Evolutionary conservation across 1,140 invertebrate species (phyloP), one percentile per base, ranked within the genome.

Genomic region (Asbolus verrucosus): DNA sequence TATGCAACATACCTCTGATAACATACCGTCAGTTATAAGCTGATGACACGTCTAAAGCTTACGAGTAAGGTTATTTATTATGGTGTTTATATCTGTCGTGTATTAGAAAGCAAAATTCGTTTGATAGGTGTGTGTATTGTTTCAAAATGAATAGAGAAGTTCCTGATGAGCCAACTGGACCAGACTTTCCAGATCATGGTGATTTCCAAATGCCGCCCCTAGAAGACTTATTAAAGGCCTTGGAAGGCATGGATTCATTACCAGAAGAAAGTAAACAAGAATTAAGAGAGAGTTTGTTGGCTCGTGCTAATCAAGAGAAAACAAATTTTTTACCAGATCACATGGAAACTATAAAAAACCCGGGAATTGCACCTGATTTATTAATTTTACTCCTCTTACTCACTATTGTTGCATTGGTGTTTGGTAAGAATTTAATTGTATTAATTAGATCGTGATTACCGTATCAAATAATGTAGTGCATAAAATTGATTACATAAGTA

Each of bases 181-280:
- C 13, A 21, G 50, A 33, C 14, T 15, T 27, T 67, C 24, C 36
- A 43, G 9, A 61, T 9, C 36, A 46, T 33, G 67, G 68, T 5
- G 63, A 54, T 27, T 54, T 54, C 11, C 19, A 70, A 54, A 65
- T 70, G 11, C 68, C 68, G 8, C 16, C 68, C 4, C n/a, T 62
- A 9, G 68, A 70, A 16, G 60, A 65, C 21, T 6, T 70, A 13
- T 15, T 70, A 11, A 21, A 31, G 0, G 43, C 61, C 24, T 19
- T 70, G 5, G 61, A 70, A 38, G 30, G 41, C 14, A 65, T 70
- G 33, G 19, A 41, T 16, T 60, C 31, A n/a, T 15, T 70, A 5
- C 27, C 60, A 16, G 68, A 70, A 18, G 68, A 70, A 65, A 54
- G 59, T 16, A 70, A 70, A 63, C 11, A 59, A 36, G 41, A 70